Evolutionary conservation across 2,888 invertebrate species (phyloP), one percentile per base, ranked within the genome.

Genomic region (Dendrolimus houi): DNA sequence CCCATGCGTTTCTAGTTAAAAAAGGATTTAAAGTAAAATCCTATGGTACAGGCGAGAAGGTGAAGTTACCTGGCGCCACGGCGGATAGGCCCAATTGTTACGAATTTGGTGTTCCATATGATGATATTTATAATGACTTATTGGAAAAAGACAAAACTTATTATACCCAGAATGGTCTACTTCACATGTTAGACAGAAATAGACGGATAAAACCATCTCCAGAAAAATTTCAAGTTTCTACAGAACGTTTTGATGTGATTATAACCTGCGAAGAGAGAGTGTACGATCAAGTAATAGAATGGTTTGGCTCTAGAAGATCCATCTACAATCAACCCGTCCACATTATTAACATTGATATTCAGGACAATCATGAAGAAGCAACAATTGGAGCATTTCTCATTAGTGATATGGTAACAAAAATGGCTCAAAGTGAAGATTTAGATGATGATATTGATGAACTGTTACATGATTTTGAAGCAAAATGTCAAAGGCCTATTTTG

Each of bases 311-410:
- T 42, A 92, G 95, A 73, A 93, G 95, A 57, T 95, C 96, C 0
- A 92, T 94, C 56, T 93, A 95, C 68, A 96, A 96, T 83, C 95
- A 96, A 57, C 96, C 97, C 8, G 98, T 97, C 2, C 99, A 99
- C 91, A 94, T 99, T 54, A 95, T 99, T 58, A 99, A 99, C 83
- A 95, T 99, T 68, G 99, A 99, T 79, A 98, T 99, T 71, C 98
- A 98, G 82, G 99, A 99, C 90, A 99, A 99, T 87, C 98, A 99
- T 67, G 99, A 99, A 83, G 99, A 99, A 85, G 99, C 99, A 0
- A 98, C 99, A 3, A 95, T 99, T 75, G 99, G 99, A 65, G 99
- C 99, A 52, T 99, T 99, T 89, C 92, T 99, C 69, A 98, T 99
- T 66, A 97, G 97, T 85, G 99, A 99, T 85, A 93, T 99, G 89